Base-by-base conservation (phyloP, 1,140 invertebrate genomes). In the Magallana ariakensis region DNA sequence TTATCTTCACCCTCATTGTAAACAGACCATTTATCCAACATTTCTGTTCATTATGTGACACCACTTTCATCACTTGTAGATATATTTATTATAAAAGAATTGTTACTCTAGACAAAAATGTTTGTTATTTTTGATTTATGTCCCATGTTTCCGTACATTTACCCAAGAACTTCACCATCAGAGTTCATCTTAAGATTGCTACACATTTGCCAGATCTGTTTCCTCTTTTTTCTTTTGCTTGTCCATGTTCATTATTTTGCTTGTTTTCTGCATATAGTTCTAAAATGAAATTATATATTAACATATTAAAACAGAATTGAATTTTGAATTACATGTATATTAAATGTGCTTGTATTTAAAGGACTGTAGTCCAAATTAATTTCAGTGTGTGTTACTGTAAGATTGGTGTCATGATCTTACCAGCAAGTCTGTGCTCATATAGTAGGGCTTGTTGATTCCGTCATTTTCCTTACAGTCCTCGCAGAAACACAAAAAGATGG, bases 401-500 rank as follows among this genome's bases (percentile, higher is more conserved):
- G 33, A 46, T 46, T 0, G 33, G 33, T 46, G 33, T 46, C 5
- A 5, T 46, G 33, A 46, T 46, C 33, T 46, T 91, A 95, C 96
- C 97, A 97, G 97, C 4, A 97, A 93, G 80, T 96, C 96, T 91
- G 95, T 96, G 89, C 96, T 97, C 97, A 97, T 97, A 91, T 95
- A 97, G 91, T 97, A 97, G 1, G 97, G 97, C 88, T 95, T 95
- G 7, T 92, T 94, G 0, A 89, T 94, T 1, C 97, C 97, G 94
- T 97, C 97, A 92, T 97, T 97, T 87, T 95, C 94, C 57, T 96
- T 95, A 92, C 96, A 97, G 80, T 95, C 94, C 86, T 95, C 94
- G 87, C 94, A 94, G 89, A 94, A 97, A 93, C 98, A 99, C 53
- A 99, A 95, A 94, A 99, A 98, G 11, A 99, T 94, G 0, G 98